These are phyloP conservation scores for Tupaia tana DNA, from an alignment of 2,113 vertebrate genomes.

Conservation along the genomic window DNA sequence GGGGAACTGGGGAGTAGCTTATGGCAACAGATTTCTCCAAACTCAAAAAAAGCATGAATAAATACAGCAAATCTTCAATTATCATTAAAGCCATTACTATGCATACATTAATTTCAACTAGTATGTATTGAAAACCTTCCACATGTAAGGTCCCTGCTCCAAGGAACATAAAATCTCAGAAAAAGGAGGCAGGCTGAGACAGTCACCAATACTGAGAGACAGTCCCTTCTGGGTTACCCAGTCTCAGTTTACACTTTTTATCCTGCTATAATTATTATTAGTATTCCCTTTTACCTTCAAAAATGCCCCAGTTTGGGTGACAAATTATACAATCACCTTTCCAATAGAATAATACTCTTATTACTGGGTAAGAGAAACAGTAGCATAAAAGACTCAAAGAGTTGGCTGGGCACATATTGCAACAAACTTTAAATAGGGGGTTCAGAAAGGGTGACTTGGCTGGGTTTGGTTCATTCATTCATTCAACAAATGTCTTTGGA, in stretches of 20 bases:
- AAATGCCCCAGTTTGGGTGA: neutral
- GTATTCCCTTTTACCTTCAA: neutral
- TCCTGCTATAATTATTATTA: neutral
- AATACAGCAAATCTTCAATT: neutral
- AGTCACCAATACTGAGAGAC: neutral
- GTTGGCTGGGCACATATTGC: neutral
- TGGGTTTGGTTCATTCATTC: neutral
- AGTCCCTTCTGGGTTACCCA: neutral
- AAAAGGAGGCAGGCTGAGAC: neutral
- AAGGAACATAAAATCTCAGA: neutral
- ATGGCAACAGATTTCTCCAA: neutral
- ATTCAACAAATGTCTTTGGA: neutral
- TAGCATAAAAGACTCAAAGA: neutral
- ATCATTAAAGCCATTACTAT: neutral
- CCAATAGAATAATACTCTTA: neutral
- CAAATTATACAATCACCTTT: neutral
- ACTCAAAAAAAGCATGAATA: neutral
- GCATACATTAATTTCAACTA: neutral
- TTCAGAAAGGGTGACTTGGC: neutral
- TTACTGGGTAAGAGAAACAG: neutral
- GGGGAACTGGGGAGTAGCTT: neutral
- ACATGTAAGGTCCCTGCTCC: neutral
- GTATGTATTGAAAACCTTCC: neutral
- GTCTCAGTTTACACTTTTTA: neutral
- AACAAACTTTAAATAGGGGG: constrained; percentile 20